Percentiles rank a stretch among this genome's conserved stretches.
phyloP scores from a whole-genome alignment of 2,113 vertebrate genomes.

The Dipodomys stephensi region DNA sequence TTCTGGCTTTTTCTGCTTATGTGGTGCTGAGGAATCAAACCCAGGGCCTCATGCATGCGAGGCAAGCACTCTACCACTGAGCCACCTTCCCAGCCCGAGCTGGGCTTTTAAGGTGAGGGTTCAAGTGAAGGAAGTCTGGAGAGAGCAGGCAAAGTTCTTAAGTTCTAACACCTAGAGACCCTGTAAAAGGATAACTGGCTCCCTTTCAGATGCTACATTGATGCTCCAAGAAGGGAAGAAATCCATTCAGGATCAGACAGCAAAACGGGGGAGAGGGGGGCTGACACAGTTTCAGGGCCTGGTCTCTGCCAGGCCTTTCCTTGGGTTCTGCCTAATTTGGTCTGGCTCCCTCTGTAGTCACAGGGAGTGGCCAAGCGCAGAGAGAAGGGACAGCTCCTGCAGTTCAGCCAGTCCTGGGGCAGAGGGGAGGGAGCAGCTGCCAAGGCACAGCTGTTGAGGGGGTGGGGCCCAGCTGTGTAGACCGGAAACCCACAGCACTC shows the following conservation, averaged over 20 bases:
- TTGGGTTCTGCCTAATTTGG: background rate
- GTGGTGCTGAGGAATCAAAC: no score
- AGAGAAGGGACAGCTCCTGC: background rate
- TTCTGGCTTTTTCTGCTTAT: no score
- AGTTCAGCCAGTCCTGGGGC: background rate
- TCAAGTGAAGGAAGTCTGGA: background rate
- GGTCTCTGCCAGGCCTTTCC: background rate
- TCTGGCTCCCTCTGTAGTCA: background rate
- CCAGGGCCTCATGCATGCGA: no score
- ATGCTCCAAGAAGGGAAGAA: slow-evolving; percentile 8
- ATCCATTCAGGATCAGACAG: background rate
- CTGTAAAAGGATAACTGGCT: background rate
- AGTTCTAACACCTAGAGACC: background rate
- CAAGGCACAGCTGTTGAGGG: background rate
- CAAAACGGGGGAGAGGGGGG: background rate
- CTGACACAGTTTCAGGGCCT: background rate
- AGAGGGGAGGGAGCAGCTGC: background rate
- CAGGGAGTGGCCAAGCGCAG: background rate
- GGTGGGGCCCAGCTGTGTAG: background rate
- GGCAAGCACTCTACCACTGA: no score
- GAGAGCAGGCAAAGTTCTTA: background rate
- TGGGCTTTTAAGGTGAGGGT: background rate
- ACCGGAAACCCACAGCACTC: background rate
- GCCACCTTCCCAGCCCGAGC: no score
- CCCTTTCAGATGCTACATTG: background rate